phyloP scores from a whole-genome alignment of 2,797 vertebrate genomes.

The Schizopygopsis malacanthus region DNA sequence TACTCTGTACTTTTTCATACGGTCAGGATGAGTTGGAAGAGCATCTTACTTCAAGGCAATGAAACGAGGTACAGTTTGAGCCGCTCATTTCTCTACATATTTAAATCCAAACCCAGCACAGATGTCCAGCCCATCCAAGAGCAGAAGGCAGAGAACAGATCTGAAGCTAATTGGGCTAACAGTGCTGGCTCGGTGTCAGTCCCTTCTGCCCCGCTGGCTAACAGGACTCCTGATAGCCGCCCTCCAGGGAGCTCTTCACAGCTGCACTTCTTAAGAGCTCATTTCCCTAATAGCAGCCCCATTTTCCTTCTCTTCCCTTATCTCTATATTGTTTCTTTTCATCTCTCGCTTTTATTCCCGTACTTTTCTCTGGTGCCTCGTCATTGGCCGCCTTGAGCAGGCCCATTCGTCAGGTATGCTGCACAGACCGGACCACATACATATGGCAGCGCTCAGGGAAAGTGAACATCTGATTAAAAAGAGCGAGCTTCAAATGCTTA shows the following conservation, averaged over 20 bases:
- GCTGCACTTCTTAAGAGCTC: conserved; percentile 54
- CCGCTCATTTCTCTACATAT: conserved; percentile 6
- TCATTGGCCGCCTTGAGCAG: conserved; percentile 7
- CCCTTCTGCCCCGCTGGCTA: conserved; percentile 37
- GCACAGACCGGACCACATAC: conserved; percentile 5
- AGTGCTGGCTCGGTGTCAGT: conserved; percentile 39
- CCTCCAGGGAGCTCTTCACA: conserved; percentile 52
- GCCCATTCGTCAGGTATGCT: conserved; percentile 32
- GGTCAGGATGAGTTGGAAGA: neutral
- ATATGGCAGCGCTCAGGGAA: conserved; percentile 6
- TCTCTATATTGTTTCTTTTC: conserved; percentile 44
- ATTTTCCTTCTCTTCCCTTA: conserved; percentile 41
- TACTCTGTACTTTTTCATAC: neutral
- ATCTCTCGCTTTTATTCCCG: conserved; percentile 25
- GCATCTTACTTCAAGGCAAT: conserved; percentile 15
- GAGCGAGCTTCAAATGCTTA: conserved; percentile 36
- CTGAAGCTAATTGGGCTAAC: conserved; percentile 53
- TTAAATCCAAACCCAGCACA: conserved; percentile 29
- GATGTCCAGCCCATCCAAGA: conserved; percentile 27
- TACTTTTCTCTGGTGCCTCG: neutral
- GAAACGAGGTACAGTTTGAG: conserved; percentile 37
- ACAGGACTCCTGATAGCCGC: conserved; percentile 50
- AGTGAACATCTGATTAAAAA: conserved; percentile 50
- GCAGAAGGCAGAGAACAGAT: conserved; percentile 42
- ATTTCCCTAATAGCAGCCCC: conserved; percentile 53